These are phyloP conservation scores for Garrulus glandarius DNA, from an alignment of 2,797 vertebrate genomes.

Conservation along the genomic window DNA sequence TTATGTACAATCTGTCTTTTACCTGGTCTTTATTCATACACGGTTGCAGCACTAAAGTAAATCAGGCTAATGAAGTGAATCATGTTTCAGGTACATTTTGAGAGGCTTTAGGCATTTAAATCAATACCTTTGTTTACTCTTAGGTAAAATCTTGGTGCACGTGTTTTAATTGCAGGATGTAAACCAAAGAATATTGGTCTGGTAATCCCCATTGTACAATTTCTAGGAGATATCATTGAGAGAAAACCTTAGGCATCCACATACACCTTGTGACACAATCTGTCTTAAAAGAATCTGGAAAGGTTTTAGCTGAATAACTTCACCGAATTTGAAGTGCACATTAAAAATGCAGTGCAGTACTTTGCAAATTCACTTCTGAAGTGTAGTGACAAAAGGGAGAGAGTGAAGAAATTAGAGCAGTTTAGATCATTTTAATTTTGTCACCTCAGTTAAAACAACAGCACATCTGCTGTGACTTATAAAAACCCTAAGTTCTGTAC, in stretches of 20 bases:
- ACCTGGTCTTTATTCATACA: not conserved
- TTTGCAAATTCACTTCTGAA: conserved; percentile 7
- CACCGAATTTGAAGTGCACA: not conserved
- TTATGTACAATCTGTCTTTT: not conserved
- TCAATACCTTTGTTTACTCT: not conserved
- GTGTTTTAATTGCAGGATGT: not conserved
- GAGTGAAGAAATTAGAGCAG: not conserved
- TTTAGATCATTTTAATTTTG: not conserved
- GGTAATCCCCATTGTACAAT: not conserved
- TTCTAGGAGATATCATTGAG: not conserved
- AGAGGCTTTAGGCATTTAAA: not conserved
- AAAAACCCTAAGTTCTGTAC: not conserved
- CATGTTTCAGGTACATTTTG: not conserved
- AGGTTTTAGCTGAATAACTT: not conserved
- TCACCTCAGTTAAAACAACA: conserved; percentile 1
- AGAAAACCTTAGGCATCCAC: not conserved
- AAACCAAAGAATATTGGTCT: not conserved
- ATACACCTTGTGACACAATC: not conserved
- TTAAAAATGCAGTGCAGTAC: not conserved
- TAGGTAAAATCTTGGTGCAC: not conserved
- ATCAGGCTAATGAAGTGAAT: not conserved
- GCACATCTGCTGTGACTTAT: not conserved
- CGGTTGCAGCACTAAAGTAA: not conserved
- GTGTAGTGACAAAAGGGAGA: not conserved
- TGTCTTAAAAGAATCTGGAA: not conserved